These are phyloP conservation scores for Norana najaformis DNA, from an alignment of 2,888 invertebrate genomes.

Conservation along the genomic window DNA sequence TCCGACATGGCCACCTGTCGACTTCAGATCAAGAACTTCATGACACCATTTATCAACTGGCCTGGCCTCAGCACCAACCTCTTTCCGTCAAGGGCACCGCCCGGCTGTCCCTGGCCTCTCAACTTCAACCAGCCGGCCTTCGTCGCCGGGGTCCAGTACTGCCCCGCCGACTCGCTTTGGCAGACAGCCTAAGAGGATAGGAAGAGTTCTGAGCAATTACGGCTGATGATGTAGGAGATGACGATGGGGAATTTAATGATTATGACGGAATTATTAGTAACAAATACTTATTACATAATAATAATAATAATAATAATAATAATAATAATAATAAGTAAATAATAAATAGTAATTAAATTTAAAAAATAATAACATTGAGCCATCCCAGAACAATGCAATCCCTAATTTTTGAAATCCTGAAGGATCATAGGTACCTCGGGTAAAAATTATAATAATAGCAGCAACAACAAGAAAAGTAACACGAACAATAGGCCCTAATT, in stretches of 20 bases:
- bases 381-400: no score
- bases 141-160: neutral
- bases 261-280: neutral
- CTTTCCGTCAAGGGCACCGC: neutral
- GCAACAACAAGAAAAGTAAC: neutral
- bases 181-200: neutral
- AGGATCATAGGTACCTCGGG: no score
- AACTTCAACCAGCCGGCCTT: neutral
- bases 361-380: no score
- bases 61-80: neutral
- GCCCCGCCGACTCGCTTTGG: neutral
- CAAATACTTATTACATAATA: neutral
- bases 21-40: conserved; percentile 29
- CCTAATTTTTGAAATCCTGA: no score
- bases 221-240: neutral
- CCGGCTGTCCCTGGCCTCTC: conserved; percentile 26
- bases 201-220: neutral
- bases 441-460: no score
- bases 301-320: neutral
- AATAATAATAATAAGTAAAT: neutral
- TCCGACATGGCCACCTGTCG: conserved; percentile 29
- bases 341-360: no score
- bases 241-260: neutral
- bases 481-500: neutral
- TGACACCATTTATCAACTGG: conserved; percentile 32